Percentiles rank a stretch among this genome's conserved stretches.
Evolutionary conservation across 2,113 vertebrate genomes (phyloP).

Genomic region (Ondatra zibethicus): DNA sequence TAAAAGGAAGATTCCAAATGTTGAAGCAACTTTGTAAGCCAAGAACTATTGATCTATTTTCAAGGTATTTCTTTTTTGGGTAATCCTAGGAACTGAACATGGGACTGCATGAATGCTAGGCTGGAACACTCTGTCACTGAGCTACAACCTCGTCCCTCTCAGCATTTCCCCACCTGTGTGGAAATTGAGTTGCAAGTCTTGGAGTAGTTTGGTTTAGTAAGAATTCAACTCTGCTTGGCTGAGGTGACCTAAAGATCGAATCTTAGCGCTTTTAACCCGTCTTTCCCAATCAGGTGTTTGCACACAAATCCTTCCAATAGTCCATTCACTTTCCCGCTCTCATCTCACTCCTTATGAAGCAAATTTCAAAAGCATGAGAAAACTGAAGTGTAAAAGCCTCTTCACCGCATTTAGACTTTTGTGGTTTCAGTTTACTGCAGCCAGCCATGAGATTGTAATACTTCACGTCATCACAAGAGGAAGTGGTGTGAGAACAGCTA

Average conservation of each 20-base stretch:
- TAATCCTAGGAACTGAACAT: background rate
- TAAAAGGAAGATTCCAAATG: background rate
- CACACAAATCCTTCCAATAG: background rate
- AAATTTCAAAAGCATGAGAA: conserved; percentile 38
- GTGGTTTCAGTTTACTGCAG: background rate
- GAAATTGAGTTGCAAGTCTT: background rate
- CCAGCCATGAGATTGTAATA: background rate
- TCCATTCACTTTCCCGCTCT: background rate
- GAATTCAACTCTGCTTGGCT: background rate
- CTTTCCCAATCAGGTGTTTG: background rate
- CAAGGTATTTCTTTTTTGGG: background rate
- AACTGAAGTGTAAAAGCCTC: background rate
- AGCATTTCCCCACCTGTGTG: background rate
- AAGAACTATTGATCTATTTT: background rate
- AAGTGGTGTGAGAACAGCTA: background rate
- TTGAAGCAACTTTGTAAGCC: background rate
- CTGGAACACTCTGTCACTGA: too few species aligned
- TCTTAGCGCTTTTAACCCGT: background rate
- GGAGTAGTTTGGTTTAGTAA: background rate
- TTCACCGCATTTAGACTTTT: background rate
- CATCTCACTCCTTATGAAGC: background rate
- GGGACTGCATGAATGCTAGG: background rate
- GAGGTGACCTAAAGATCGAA: background rate
- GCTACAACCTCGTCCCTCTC: background rate
- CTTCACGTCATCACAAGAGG: background rate